A percentile compares a stretch with the other conserved stretches of the same genome.
phyloP scores from a whole-genome alignment of 2,888 invertebrate genomes.

The Cephus sareptanus region DNA sequence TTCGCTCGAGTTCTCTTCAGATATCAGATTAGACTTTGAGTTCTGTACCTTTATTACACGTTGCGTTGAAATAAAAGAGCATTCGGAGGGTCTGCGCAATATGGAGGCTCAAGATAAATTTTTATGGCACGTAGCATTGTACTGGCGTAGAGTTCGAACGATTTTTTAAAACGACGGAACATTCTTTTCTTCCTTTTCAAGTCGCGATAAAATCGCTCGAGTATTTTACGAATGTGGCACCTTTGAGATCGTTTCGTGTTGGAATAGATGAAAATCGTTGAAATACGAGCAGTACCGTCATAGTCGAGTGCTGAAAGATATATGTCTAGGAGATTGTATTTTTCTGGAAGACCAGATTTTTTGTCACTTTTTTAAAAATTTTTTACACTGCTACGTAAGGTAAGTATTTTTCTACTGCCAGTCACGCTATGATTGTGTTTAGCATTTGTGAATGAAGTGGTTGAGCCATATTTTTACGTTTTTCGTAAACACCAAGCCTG shows the following conservation, averaged over 20 bases:
- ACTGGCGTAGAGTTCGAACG: not conserved
- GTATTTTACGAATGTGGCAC: not conserved
- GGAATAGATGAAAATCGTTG: not conserved
- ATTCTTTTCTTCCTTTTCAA: not conserved
- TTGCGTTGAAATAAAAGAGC: not conserved
- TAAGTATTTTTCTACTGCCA: conserved; percentile 11
- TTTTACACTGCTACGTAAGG: conserved; percentile 8
- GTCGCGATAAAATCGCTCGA: not conserved
- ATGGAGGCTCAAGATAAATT: not conserved
- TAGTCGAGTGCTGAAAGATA: not conserved
- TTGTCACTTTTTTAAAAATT: conserved; percentile 23
- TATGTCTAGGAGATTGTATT: not conserved
- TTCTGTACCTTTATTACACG: conserved; percentile 35
- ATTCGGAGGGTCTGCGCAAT: not conserved
- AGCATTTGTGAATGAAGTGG: conserved; percentile 29
- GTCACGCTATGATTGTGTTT: conserved; percentile 43
- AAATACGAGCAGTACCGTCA: not conserved
- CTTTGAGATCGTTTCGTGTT: not conserved
- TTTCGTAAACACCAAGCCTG: not conserved
- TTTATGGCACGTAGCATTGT: not conserved
- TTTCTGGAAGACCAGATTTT: not conserved
- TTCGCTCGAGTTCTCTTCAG: conserved; percentile 41
- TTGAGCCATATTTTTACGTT: conserved; percentile 30
- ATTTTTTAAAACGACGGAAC: not conserved
- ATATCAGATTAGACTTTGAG: conserved; percentile 44